Evolutionary conservation across 1,140 invertebrate species (phyloP).

Genomic region (Bombus balteatus): DNA sequence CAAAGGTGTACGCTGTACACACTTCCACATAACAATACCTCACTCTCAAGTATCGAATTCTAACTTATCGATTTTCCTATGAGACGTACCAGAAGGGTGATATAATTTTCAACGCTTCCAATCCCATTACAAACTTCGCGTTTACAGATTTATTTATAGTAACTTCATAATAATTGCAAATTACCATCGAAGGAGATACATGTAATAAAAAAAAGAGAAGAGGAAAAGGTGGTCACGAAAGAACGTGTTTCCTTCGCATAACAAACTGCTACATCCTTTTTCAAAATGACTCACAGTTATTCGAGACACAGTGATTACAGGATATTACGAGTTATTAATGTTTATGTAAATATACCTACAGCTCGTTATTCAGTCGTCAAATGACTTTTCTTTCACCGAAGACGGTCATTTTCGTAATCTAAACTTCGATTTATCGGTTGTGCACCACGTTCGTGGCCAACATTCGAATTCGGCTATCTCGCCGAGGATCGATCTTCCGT

Average conservation of each 20-base stretch:
- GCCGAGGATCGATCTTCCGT: neutral
- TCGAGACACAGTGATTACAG: neutral
- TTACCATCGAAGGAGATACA: no score
- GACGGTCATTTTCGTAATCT: conserved; percentile 8
- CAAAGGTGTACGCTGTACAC: neutral
- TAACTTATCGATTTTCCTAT: neutral
- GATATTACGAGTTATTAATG: neutral
- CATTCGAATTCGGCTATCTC: neutral
- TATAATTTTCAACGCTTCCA: neutral
- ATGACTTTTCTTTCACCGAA: neutral
- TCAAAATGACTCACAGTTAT: neutral
- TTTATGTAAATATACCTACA: neutral
- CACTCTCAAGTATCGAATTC: neutral
- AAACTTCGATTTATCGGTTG: conserved; percentile 21
- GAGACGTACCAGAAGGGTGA: no score
- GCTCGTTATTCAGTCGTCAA: neutral
- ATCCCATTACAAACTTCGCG: no score
- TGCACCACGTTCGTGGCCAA: neutral
- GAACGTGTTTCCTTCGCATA: neutral
- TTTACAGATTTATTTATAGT: no score
- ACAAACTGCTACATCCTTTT: neutral
- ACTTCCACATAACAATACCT: neutral
- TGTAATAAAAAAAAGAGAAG: neutral
- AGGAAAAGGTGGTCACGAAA: neutral
- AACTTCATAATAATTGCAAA: no score